A percentile compares a stretch with the other conserved stretches of the same genome.
phyloP scores from a whole-genome alignment of 1,140 invertebrate genomes.

The Nasonia vitripennis region DNA sequence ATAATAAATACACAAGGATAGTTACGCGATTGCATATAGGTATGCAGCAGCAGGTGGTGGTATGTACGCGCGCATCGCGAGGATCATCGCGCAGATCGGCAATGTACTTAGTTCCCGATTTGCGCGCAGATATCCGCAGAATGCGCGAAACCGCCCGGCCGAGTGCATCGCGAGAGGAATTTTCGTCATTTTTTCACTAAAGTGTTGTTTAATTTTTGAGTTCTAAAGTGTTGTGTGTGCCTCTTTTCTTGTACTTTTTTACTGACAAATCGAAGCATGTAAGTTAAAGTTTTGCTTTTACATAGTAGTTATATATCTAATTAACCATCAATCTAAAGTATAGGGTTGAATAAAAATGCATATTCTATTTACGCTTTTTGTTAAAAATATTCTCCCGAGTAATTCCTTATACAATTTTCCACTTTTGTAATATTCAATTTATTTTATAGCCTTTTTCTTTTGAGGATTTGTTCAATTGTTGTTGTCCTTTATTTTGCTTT shows the following conservation, averaged over 20 bases:
- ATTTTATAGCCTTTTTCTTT: too few species aligned
- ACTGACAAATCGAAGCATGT: too few species aligned
- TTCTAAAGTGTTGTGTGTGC: not conserved
- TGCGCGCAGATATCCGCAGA: not conserved
- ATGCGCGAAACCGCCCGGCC: not conserved
- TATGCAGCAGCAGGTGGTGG: not conserved
- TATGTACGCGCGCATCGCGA: not conserved
- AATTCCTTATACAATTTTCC: too few species aligned
- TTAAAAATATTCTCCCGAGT: too few species aligned
- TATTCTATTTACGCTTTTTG: too few species aligned
- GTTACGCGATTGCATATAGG: not conserved
- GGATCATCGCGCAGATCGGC: not conserved
- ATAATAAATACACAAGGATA: not conserved
- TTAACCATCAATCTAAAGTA: not conserved
- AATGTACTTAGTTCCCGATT: constrained; percentile 6
- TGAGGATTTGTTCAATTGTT: too few species aligned
- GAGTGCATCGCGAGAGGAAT: not conserved
- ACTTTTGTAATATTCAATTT: too few species aligned
- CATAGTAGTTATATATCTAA: not conserved
- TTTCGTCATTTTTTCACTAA: too few species aligned
- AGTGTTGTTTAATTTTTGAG: too few species aligned
- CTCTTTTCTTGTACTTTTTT: not conserved
- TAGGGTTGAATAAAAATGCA: not conserved
- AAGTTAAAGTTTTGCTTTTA: too few species aligned
- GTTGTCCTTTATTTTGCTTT: too few species aligned